A percentile compares a stretch with the other conserved stretches of the same genome.
phyloP scores from a whole-genome alignment of 1,140 invertebrate genomes.

The Ceratina japonica region DNA sequence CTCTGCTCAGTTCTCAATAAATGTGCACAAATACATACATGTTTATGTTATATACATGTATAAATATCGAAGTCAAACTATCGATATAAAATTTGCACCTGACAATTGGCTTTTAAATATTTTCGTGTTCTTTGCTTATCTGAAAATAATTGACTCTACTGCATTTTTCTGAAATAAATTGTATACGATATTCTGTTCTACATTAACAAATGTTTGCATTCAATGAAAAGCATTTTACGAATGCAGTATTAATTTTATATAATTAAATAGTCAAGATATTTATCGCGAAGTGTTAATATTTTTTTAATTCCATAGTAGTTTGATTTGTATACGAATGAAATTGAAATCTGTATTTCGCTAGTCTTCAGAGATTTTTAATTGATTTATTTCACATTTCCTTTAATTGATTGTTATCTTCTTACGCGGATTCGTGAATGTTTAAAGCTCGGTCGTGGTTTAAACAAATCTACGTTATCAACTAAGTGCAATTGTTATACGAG shows the following conservation, averaged over 20 bases:
- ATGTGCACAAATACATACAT: not conserved
- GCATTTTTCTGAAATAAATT: not conserved
- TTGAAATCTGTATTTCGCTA: not conserved
- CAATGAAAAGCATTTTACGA: no score
- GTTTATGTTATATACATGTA: not conserved
- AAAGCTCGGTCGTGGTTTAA: no score
- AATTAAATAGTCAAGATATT: no score
- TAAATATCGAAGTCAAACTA: slow-evolving; percentile 6
- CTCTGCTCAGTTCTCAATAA: not conserved
- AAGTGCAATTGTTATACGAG: slow-evolving; percentile 13
- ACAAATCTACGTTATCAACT: slow-evolving; percentile 15
- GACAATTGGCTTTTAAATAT: not conserved
- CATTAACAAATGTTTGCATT: no score
- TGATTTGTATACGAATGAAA: no score
- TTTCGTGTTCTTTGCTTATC: not conserved
- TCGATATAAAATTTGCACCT: slow-evolving; percentile 10
- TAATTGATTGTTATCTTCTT: not conserved
- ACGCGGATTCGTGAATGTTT: not conserved
- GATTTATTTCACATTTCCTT: not conserved
- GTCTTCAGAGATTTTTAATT: not conserved
- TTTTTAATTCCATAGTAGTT: no score
- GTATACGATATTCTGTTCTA: not conserved
- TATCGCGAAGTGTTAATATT: no score
- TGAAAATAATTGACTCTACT: no score
- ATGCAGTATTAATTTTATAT: no score